Evolutionary conservation across 2,888 invertebrate species (phyloP).

Genomic region (Xylocampa areola): DNA sequence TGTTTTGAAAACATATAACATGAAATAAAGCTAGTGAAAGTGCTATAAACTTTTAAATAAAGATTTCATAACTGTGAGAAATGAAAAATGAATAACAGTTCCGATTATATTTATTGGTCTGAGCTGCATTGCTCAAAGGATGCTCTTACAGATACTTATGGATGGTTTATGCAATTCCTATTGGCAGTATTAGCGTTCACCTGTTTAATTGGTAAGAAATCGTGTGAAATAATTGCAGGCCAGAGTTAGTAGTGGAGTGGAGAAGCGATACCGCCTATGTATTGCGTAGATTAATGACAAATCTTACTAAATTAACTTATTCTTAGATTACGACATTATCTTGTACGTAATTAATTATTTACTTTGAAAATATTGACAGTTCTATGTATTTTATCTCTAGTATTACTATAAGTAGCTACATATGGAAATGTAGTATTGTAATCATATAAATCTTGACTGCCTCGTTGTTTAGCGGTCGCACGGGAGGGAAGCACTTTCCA

Average conservation of each 20-base stretch:
- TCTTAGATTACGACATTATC: no score
- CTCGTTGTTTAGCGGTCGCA: no score
- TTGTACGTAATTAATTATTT: no score
- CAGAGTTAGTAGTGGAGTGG: slow-evolving; percentile 49
- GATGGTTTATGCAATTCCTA: slow-evolving; percentile 93
- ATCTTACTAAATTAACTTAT: slow-evolving; percentile 20
- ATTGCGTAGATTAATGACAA: slow-evolving; percentile 30
- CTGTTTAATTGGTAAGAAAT: slow-evolving; percentile 91
- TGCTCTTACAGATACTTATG: slow-evolving; percentile 93
- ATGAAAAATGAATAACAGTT: slow-evolving; percentile 87
- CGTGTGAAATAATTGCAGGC: slow-evolving; percentile 32
- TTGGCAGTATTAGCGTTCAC: slow-evolving; percentile 93
- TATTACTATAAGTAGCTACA: no score
- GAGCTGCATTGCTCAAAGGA: slow-evolving; percentile 91
- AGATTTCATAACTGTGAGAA: slow-evolving; percentile 40
- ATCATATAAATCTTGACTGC: no score
- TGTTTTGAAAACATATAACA: slow-evolving; percentile 12
- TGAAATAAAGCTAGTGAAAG: slow-evolving; percentile 37
- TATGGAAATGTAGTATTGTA: no score
- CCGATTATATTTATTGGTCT: slow-evolving; percentile 82
- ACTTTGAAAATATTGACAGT: no score
- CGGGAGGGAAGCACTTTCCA: no score
- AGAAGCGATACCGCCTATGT: slow-evolving; percentile 22
- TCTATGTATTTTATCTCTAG: no score
- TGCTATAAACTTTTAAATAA: slow-evolving; percentile 19